Base-by-base conservation (phyloP, 1,140 invertebrate genomes). In the Cepaea nemoralis region DNA sequence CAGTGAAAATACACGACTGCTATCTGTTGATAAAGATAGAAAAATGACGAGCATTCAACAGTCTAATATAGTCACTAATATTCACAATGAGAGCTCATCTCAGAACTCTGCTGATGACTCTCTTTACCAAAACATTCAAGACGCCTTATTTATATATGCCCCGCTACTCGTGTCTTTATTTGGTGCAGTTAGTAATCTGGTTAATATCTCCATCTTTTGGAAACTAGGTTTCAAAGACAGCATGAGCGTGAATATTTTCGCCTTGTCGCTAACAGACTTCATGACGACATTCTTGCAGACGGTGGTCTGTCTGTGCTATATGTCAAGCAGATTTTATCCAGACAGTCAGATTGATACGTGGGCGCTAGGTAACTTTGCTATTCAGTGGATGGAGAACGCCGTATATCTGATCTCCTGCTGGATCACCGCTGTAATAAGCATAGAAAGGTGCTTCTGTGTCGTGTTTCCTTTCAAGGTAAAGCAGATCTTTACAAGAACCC, bases 401-500 rank as follows among this genome's bases (percentile, higher is more conserved):
- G 12, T 16, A 10, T 73, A 40, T 40, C 12, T 40, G 33, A 73
- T 42, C 1, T 73, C 70, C 37, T 73, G 70, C 37, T 73, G 70
- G 70, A 40, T 73, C 37, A 73, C 70, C 10, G 39, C 70, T n/a
- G 24, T 73, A 19, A n/a, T 73, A 6, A 10, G 39, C 1, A n/a
- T 42, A 27, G 70, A 73, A 19, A 39, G 70, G 27, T 73, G 69
- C 33, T 39, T 70, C 69, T n/a, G n/a, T n/a, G n/a, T n/a, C n/a
- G n/a, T n/a, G n/a, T n/a, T n/a, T n/a, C n/a, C n/a, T n/a, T n/a
- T n/a, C n/a, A n/a, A n/a, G n/a, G n/a, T n/a, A n/a, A n/a, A n/a
- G n/a, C 33, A 31, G 37, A 42, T 73, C 16, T 39, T 73, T 14
- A 73, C 37, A 27, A 39, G 40, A 39, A 19, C 10, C 22, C 70